Percentiles rank a stretch among this genome's conserved stretches.
These are phyloP conservation scores for Myrmecobius fasciatus DNA, from an alignment of 2,113 vertebrate genomes.

Conservation along the genomic window DNA sequence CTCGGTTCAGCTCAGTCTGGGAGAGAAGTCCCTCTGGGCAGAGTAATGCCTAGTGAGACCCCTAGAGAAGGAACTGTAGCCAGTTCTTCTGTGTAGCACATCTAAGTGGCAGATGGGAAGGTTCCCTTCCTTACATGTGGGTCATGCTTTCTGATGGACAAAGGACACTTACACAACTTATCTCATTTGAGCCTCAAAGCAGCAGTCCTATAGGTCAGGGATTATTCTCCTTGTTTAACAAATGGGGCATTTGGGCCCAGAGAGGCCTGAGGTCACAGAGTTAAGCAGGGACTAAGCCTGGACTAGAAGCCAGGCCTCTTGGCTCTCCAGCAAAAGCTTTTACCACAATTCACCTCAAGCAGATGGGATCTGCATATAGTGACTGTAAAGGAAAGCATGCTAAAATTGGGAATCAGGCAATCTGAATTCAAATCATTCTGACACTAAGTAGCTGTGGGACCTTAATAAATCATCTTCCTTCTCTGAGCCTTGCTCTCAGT, in stretches of 20 bases:
- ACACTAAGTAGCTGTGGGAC: background rate
- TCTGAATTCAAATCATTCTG: background rate
- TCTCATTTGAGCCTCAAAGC: background rate
- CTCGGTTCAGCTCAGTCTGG: background rate
- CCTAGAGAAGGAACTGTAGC: background rate
- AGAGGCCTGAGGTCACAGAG: background rate
- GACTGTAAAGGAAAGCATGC: background rate
- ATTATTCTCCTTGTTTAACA: background rate
- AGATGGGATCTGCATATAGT: background rate
- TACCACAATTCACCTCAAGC: background rate
- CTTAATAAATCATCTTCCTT: background rate
- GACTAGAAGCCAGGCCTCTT: fast-evolving
- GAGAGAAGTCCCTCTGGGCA: background rate
- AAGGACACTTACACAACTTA: background rate
- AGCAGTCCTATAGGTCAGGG: background rate
- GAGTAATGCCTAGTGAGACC: background rate
- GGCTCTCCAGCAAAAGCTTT: too few species aligned
- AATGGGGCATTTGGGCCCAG: background rate
- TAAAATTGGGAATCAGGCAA: background rate
- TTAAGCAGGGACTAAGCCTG: background rate
- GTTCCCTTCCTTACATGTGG: background rate
- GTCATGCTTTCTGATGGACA: background rate
- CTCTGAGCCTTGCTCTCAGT: background rate
- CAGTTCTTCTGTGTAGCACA: background rate
- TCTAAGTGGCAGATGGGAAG: background rate